Base-by-base conservation (phyloP, 2,797 vertebrate genomes). In the Phyllotis vaccarum region DNA sequence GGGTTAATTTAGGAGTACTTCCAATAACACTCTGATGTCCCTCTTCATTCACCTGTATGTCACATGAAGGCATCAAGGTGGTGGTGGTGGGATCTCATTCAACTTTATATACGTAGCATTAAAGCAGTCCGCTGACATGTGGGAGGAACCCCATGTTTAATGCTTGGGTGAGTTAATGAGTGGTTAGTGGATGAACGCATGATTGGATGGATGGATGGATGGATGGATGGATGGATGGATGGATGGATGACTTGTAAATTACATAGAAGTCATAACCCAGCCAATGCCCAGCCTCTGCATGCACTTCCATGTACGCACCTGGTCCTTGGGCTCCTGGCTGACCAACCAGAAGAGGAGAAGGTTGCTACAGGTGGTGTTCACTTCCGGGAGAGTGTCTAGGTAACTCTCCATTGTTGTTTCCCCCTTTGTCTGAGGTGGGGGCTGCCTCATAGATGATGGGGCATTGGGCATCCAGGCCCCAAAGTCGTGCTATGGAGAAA, bases 401-500 rank as follows among this genome's bases (percentile, higher is more conserved):
- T 99, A 96, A 16, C 96, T 98, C 52, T 98, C 52, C 95, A 98
- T 96, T 54, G 96, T 99, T 3, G 98, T 97, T 12, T 97, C 94
- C 2, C 98, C 98, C 96, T 99, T 99, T 12, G 85, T 96, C 76
- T 96, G 97, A 2, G 98, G 99, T 82, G 99, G 99, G 52, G 98
- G 98, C 72, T 98, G 98, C 88, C 85, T 97, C 97, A 99, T 98
- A 75, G 98, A 90, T 34, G 98, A 94, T 0, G 98, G 96, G 3
- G 95, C 86, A 85, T 99, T 99, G n/a, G 98, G 98, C 91, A 97
- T 81, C 98, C 98, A 99, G 93, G 97, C 90, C 12, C 94, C 88
- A 97, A 98, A 99, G 97, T 99, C 99, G 79, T 97, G 99, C 99
- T 99, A 97, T 80, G 90, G 79, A 97, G 92, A 96, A n/a, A 66